Conservation (phyloP, 2,113 vertebrate genomes). For the Abramis brama region DNA sequence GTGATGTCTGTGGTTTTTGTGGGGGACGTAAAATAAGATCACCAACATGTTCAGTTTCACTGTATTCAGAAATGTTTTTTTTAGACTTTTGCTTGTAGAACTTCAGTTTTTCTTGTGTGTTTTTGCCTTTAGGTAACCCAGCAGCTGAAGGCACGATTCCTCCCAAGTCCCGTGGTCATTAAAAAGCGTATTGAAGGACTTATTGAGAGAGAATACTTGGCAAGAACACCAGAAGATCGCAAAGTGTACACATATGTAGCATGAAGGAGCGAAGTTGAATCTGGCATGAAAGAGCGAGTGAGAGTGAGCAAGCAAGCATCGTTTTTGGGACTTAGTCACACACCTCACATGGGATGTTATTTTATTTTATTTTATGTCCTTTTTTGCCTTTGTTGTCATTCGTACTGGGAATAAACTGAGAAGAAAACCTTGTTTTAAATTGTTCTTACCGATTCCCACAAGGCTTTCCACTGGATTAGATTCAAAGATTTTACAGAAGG, state of each 20-base stretch:
- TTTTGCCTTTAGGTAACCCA: conserved; percentile 88
- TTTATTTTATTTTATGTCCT: conserved; percentile 28
- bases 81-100: background rate
- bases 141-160: conserved; percentile 96
- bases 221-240: conserved; percentile 98
- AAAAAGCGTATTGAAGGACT: conserved; percentile 99
- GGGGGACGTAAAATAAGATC: background rate
- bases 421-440: conserved; percentile 67
- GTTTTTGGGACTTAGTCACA: conserved; percentile 66
- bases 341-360: conserved; percentile 69
- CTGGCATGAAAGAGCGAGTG: conserved; percentile 61
- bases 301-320: conserved; percentile 60
- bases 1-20: background rate
- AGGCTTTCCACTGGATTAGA: conserved; percentile 49
- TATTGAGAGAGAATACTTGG: conserved; percentile 99
- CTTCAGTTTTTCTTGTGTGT: background rate
- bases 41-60: background rate
- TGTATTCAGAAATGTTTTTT: background rate
- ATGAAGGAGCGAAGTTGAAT: conserved; percentile 78
- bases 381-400: conserved; percentile 62
- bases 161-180: conserved; percentile 99
- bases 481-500: conserved; percentile 46
- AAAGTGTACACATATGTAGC: conserved; percentile 99
- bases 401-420: conserved; percentile 77
- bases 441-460: conserved; percentile 49